Evolutionary conservation across 2,113 vertebrate genomes (phyloP).

Genomic region (Ondatra zibethicus): DNA sequence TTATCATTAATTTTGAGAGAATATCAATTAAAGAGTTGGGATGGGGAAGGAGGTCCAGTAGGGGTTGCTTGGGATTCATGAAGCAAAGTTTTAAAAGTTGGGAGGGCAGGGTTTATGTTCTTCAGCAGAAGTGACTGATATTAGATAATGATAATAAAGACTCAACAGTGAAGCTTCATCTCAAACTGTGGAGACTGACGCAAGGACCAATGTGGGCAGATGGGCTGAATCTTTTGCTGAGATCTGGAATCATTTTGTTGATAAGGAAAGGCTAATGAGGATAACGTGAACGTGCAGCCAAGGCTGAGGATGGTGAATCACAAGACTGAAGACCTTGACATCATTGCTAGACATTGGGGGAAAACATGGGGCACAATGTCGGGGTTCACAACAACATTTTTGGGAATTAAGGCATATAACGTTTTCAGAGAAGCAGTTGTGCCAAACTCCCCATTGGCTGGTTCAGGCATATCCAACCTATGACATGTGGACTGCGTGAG

Average conservation of each 20-base stretch:
- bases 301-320: not conserved
- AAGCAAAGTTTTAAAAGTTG: not conserved
- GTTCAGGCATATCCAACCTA: not conserved
- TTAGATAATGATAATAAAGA: not conserved
- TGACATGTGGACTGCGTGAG: not conserved
- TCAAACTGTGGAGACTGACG: not conserved
- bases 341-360: not conserved
- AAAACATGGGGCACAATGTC: not conserved
- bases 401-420: not conserved
- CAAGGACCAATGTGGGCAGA: no score
- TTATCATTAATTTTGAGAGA: not conserved
- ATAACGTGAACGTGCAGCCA: not conserved
- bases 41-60: not conserved
- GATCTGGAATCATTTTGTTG: not conserved
- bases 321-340: not conserved
- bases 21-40: not conserved
- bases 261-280: not conserved
- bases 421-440: not conserved
- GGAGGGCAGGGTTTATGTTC: no score
- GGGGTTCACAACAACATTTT: not conserved
- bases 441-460: not conserved
- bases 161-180: not conserved
- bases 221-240: not conserved
- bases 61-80: not conserved
- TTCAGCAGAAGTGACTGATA: not conserved